Percentiles rank a stretch among this genome's conserved stretches.
Conservation (phyloP, 2,888 invertebrate species). For the Meteorus colon region DNA sequence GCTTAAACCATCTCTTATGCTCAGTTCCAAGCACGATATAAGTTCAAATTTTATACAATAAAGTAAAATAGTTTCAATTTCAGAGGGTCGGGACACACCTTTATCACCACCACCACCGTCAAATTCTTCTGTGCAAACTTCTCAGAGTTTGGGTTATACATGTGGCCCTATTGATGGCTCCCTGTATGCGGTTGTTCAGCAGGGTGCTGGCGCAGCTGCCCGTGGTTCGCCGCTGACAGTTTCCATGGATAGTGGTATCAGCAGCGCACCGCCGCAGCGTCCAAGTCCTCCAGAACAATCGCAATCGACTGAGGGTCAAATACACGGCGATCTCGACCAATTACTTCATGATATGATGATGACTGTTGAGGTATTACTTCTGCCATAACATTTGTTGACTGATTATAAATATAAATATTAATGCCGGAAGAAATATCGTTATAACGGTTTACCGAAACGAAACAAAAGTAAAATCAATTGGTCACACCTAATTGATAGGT, state of each 20-base stretch:
- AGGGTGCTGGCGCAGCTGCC: conserved; percentile 72
- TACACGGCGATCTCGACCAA: conserved; percentile 86
- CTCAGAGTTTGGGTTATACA: conserved; percentile 78
- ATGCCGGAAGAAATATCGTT: conserved; percentile 18
- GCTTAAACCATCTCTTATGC: too few species aligned
- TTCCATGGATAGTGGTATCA: conserved; percentile 94
- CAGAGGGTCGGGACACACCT: conserved; percentile 78
- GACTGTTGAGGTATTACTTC: conserved; percentile 83
- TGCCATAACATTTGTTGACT: background rate
- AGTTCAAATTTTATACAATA: too few species aligned
- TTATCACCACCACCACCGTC: conserved; percentile 70
- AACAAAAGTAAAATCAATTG: conserved; percentile 14
- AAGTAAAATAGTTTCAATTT: conserved; percentile 57
- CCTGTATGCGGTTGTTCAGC: conserved; percentile 82
- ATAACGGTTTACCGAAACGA: background rate
- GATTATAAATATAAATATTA: background rate
- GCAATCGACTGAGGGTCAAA: conserved; percentile 66
- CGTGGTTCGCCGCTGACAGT: conserved; percentile 85
- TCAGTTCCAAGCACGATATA: too few species aligned
- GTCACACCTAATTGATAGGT: conserved; percentile 23
- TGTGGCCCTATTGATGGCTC: conserved; percentile 93
- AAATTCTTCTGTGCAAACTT: conserved; percentile 74
- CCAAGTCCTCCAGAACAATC: conserved; percentile 67
- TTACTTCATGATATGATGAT: conserved; percentile 90
- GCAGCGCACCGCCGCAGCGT: conserved; percentile 76